A percentile compares a stretch with the other conserved stretches of the same genome.
Conservation (phyloP, 2,888 invertebrate genomes). For the Nomada fucata region DNA sequence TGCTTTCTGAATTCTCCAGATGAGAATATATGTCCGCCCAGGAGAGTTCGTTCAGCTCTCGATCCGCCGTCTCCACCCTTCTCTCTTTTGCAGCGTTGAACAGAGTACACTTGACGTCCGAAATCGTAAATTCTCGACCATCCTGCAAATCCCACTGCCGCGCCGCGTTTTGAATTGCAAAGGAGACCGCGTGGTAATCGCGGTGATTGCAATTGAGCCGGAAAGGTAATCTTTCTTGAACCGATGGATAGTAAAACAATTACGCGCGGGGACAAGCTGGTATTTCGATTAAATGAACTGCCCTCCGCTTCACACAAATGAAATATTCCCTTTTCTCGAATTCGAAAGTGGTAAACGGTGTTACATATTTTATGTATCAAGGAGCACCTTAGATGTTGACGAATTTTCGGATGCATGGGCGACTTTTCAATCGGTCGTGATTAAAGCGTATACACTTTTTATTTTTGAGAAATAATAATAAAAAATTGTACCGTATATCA, state of each 20-base stretch:
- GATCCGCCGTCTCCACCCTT: constrained; percentile 1
- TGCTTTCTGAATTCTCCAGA: constrained; percentile 30
- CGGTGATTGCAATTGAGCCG: constrained; percentile 17
- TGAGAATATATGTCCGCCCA: constrained; percentile 3
- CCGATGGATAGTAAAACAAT: neutral
- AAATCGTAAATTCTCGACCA: constrained; percentile 51
- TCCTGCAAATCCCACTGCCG: constrained; percentile 6
- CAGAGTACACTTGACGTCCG: neutral
- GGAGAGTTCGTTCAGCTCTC: constrained; percentile 4
- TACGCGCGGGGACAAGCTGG: neutral
- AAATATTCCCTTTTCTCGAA: too few species aligned
- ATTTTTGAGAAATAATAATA: too few species aligned
- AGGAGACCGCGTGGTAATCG: constrained; percentile 34
- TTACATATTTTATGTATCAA: too few species aligned
- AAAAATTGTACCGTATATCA: too few species aligned
- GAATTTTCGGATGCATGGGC: too few species aligned
- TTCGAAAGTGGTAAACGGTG: too few species aligned
- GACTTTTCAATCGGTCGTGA: too few species aligned
- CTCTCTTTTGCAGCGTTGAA: too few species aligned
- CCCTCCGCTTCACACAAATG: too few species aligned
- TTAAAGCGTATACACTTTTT: too few species aligned
- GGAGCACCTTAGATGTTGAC: too few species aligned
- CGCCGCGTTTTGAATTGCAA: constrained; percentile 46
- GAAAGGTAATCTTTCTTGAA: neutral
- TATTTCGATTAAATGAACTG: neutral